These are phyloP conservation scores for Apogon hyalosoma DNA, from an alignment of 2,797 vertebrate species.

Conservation along the genomic window DNA sequence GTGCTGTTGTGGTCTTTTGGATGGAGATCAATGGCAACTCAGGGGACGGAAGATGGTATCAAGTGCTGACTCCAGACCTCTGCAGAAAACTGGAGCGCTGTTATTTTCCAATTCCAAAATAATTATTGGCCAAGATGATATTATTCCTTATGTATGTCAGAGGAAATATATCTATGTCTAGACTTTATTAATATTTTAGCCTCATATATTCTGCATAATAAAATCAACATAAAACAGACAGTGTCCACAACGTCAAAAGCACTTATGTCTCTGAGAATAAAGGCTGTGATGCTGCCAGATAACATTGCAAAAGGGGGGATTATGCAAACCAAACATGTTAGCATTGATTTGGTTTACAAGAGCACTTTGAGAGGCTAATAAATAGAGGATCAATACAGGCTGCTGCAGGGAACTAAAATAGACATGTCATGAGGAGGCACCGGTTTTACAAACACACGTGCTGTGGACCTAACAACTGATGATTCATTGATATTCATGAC, in stretches of 20 bases:
- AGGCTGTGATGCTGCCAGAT: conserved; percentile 50
- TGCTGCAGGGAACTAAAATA: conserved; percentile 49
- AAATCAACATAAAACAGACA: neutral
- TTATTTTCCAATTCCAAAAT: conserved; percentile 39
- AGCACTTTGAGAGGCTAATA: conserved; percentile 70
- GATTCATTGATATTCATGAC: conserved; percentile 41
- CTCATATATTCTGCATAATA: neutral
- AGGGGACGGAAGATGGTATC: conserved; percentile 60
- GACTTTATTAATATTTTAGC: conserved; percentile 30
- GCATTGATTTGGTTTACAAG: conserved; percentile 73
- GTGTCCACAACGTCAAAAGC: neutral
- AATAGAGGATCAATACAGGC: conserved; percentile 71
- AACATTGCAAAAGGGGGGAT: conserved; percentile 32
- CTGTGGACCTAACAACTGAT: conserved; percentile 9
- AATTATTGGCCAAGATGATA: conserved; percentile 25
- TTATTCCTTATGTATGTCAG: conserved; percentile 27
- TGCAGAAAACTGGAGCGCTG: conserved; percentile 37
- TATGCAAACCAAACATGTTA: conserved; percentile 73
- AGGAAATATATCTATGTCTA: conserved; percentile 9
- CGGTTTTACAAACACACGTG: conserved; percentile 25
- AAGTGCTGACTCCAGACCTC: conserved; percentile 62
- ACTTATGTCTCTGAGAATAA: conserved; percentile 24
- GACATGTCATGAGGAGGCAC: conserved; percentile 47
- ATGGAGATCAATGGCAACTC: conserved; percentile 64
- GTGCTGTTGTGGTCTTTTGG: conserved; percentile 64